These are phyloP conservation scores for Chinchilla lanigera DNA, from an alignment of 2,113 vertebrate species.

Conservation along the genomic window DNA sequence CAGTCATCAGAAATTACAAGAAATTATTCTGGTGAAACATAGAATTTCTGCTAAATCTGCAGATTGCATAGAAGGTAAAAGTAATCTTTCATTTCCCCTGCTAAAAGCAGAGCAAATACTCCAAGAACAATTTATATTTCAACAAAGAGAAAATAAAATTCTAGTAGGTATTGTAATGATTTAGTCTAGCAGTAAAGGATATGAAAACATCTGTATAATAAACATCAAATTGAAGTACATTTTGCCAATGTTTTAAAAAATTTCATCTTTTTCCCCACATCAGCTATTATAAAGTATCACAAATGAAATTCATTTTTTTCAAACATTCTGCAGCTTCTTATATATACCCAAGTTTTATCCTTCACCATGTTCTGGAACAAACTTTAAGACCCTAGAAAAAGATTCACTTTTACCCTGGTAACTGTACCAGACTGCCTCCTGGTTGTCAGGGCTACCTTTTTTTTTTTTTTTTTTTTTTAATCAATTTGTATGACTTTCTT, in stretches of 20 bases:
- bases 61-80: neutral
- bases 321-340: neutral
- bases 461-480: neutral
- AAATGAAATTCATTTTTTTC: constrained; percentile 44
- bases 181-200: neutral
- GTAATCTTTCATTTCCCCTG: neutral
- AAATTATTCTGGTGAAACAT: neutral
- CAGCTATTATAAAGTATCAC: neutral
- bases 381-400: neutral
- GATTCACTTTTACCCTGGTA: neutral
- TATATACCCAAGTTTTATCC: neutral
- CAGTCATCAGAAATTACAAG: neutral
- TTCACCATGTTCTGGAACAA: neutral
- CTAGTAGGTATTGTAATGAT: neutral
- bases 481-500: neutral
- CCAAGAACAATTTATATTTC: constrained; percentile 33
- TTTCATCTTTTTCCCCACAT: neutral
- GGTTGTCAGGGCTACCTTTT: neutral
- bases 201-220: constrained; percentile 25
- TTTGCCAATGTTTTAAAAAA: neutral
- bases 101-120: constrained; percentile 33
- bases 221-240: constrained; percentile 48
- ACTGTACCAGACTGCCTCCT: neutral
- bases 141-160: constrained; percentile 36
- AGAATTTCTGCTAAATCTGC: constrained; percentile 2